Conservation (phyloP, 2,797 vertebrate genomes). For the Hypotaenidia philippensis region DNA sequence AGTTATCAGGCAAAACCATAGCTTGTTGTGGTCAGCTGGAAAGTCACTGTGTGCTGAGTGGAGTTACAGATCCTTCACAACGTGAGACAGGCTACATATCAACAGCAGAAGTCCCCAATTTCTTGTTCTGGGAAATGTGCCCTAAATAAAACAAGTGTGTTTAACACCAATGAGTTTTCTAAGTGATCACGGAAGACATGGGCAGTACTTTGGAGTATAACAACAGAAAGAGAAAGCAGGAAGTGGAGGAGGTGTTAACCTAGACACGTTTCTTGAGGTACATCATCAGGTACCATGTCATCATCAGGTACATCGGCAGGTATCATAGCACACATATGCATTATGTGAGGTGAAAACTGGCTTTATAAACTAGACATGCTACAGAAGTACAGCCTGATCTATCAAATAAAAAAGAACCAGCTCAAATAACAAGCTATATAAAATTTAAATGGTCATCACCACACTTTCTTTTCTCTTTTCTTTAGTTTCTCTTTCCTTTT, state of each 20-base stretch:
- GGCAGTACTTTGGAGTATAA: background rate
- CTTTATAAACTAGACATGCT: background rate
- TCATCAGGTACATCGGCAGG: background rate
- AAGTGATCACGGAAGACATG: background rate
- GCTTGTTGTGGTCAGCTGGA: background rate
- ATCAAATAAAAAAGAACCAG: background rate
- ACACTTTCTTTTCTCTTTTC: background rate
- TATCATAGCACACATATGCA: background rate
- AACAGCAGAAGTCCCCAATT: background rate
- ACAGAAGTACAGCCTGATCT: background rate
- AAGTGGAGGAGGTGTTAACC: background rate
- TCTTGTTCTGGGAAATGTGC: background rate
- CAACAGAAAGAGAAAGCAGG: background rate
- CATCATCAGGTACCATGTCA: background rate
- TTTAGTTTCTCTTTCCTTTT: background rate
- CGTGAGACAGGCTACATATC: background rate
- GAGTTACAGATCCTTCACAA: background rate
- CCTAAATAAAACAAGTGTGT: background rate
- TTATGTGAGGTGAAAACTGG: background rate
- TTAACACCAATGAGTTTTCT: background rate
- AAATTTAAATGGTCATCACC: background rate
- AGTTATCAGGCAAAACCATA: background rate
- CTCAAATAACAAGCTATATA: background rate
- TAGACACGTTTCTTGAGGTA: background rate
- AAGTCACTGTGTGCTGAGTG: background rate